These are phyloP conservation scores for Gobiocypris rarus DNA, from an alignment of 2,113 vertebrate species.

Conservation along the genomic window DNA sequence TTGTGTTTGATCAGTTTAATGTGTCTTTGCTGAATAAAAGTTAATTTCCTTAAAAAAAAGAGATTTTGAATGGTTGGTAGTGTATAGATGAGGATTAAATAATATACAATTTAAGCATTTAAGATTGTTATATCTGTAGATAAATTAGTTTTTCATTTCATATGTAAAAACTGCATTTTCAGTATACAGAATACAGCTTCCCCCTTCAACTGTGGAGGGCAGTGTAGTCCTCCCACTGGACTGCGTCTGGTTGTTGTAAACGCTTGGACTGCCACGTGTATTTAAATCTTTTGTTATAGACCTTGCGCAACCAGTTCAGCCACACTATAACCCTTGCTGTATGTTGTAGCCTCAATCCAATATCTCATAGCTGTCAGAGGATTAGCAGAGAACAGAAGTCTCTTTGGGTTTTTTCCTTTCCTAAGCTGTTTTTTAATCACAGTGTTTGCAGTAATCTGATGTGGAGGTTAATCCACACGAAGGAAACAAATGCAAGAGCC, in stretches of 20 bases:
- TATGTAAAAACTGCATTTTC: background rate
- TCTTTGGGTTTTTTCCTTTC: slow-evolving; percentile 21
- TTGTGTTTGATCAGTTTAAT: background rate
- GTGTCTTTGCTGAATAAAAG: background rate
- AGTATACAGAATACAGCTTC: background rate
- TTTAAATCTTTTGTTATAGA: background rate
- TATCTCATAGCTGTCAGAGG: slow-evolving; percentile 18
- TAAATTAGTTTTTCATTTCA: background rate
- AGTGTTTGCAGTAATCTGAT: slow-evolving; percentile 14
- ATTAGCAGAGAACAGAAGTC: slow-evolving; percentile 35
- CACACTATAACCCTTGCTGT: background rate
- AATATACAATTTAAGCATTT: background rate
- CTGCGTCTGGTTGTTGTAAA: background rate
- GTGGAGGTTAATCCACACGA: slow-evolving; percentile 31
- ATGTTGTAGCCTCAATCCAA: background rate
- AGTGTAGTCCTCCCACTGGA: background rate
- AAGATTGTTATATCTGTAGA: background rate
- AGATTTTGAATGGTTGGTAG: no score
- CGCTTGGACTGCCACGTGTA: background rate
- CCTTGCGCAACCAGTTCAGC: background rate
- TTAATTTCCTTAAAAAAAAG: background rate
- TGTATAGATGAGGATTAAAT: background rate
- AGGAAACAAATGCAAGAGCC: background rate
- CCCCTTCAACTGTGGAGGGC: background rate
- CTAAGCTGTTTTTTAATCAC: slow-evolving; percentile 55